Base-by-base conservation (phyloP, 2,888 invertebrate species). In the Strigamia crassipes region DNA sequence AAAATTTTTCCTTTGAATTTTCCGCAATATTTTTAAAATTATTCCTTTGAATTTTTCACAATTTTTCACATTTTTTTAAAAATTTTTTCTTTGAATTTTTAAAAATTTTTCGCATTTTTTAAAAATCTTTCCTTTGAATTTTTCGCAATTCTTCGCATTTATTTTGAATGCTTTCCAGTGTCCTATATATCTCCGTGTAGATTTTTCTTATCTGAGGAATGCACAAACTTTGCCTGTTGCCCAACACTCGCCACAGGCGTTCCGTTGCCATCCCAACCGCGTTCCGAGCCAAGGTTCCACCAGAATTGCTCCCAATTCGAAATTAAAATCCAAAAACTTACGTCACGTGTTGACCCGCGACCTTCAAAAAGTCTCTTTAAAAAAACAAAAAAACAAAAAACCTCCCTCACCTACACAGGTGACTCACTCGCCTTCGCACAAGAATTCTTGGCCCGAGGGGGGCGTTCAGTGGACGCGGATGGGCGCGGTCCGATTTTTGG, bases 321-420 rank as follows among this genome's bases (percentile, higher is more conserved):
- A 73, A 31, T 31, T 73, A 73, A 27, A 73, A 73, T 31, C 23
- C 13, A 21, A 73, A 66, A 31, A 31, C 73, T 73, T 73, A 73
- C 73, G 73, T 73, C 73, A 73, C 31, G 31, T 15, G 13, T 73
- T 31, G 73, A 73, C 73, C 73, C 31, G 73, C 27, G 73, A 73
- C 73, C 73, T 73, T 73, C 73, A 31, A 73, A 6, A n/a, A 31
- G 12, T 31, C n/a, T 18, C n/a, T 46, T 13, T n/a, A n/a, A n/a
- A n/a, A n/a, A n/a, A n/a, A n/a, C n/a, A n/a, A n/a, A n/a, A n/a
- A n/a, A n/a, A 46, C 1, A 2, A 9, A 31, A 61, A 73, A 73
- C 73, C 73, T 31, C 73, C 73, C 73, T 73, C 73, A 73, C 73
- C 27, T 73, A 5, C 31, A 73, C 73, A 73, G 73, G 73, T 73